Base-by-base conservation (phyloP, 92 coral and sea anemone species). In the Actinernus sp. region DNA sequence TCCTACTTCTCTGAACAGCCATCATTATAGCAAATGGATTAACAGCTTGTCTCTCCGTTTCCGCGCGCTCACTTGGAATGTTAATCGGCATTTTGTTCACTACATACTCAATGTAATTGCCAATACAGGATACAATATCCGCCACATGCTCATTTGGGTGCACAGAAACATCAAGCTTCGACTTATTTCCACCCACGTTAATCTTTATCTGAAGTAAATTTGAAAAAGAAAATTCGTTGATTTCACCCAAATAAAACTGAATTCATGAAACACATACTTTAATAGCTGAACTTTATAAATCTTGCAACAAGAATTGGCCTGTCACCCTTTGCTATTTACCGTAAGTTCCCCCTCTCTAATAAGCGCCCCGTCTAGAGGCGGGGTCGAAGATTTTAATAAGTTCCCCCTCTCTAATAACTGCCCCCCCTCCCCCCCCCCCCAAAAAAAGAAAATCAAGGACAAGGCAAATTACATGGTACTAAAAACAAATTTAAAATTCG, bases 1-100 rank as follows among this genome's bases (percentile, higher is more conserved):
- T 64, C 18, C 51, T 38, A 65, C 51, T 66, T 18, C 58, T 66
- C 49, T 64, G 55, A 30, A 26, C 51, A 0, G 74, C 73, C 82
- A 63, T 75, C 49, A 63, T 75, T 14, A 63, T 33, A 1, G 53
- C 12, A 49, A 63, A 63, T 30, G 29, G 43, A 47, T 63, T 63
- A 33, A 41, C 57, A 16, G 19, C 46, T 14, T 40, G 37, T 49
- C 25, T 11, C 12, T 23, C 17, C 21, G 23, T 25, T 20, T 30
- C 31, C 12, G 25, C 19, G 11, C 25, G 23, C 12, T 33, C 50
- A 37, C 30, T 32, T 31, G 22, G 20, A 20, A 25, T 59, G 22
- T 8, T 3, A n/a, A n/a, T 25, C 66, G 31, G 46, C 66, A 59
- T 59, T 49, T 37, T 32, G 48, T 59, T 59, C 50, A 59, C 27